phyloP scores from a whole-genome alignment of 2,888 invertebrate species.

The Cosmorhoe ocellata region DNA sequence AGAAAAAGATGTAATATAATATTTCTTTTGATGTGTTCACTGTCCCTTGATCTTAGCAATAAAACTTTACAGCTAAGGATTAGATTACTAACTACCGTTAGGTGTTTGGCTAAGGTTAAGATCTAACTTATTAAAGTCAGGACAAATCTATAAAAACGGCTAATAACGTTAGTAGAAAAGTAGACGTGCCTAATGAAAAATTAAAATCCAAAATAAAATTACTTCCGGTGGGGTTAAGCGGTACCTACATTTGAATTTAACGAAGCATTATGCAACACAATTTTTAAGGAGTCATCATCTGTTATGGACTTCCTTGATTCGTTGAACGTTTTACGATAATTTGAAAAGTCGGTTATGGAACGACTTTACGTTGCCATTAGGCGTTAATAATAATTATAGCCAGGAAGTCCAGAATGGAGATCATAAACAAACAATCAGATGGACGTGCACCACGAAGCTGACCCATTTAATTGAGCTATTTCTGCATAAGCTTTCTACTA shows the following conservation, averaged over 20 bases:
- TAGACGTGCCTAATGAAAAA: too few relatives aligned
- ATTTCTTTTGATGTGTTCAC: conserved; percentile 7
- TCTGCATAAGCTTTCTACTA: neutral
- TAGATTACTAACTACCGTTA: neutral
- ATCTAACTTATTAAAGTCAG: neutral
- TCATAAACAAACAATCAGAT: conserved; percentile 52
- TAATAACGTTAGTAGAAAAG: neutral
- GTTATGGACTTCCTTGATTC: neutral
- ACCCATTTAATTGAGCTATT: conserved; percentile 12
- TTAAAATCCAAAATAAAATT: too few relatives aligned
- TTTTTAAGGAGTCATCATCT: too few relatives aligned
- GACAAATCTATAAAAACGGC: neutral
- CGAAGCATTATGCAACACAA: too few relatives aligned
- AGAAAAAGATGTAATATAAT: neutral
- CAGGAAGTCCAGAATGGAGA: conserved; percentile 41
- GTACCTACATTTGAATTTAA: too few relatives aligned
- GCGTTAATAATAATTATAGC: conserved; percentile 37
- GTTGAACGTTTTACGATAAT: conserved; percentile 1
- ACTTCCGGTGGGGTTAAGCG: conserved; percentile 1
- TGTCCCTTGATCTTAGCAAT: neutral
- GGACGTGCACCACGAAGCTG: conserved; percentile 26
- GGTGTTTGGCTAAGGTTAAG: neutral
- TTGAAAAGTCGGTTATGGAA: neutral
- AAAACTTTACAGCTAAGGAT: conserved; percentile 4
- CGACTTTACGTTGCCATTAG: conserved; percentile 23